Evolutionary conservation across 2,888 invertebrate genomes (phyloP).

Genomic region (Coleophora deauratella): DNA sequence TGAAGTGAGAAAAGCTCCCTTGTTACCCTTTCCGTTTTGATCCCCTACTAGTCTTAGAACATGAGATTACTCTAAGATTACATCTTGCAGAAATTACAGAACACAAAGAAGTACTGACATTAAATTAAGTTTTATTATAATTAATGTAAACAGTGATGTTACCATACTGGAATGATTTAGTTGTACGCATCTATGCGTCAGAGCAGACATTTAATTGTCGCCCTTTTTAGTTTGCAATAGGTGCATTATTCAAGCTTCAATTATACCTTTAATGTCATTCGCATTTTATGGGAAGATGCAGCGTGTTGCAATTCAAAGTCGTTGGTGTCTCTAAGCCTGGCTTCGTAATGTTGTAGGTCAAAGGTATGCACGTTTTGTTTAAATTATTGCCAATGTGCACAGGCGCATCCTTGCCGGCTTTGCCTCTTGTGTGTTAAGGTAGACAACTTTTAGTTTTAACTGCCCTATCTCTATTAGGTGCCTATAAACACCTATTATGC

Average conservation of each 20-base stretch:
- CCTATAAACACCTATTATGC: too few species aligned
- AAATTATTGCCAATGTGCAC: conserved; percentile 37
- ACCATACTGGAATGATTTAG: conserved; percentile 8
- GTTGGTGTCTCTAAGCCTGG: conserved; percentile 18
- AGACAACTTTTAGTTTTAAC: conserved; percentile 44
- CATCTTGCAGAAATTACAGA: too few species aligned
- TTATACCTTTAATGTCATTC: conserved; percentile 18
- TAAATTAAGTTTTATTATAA: too few species aligned
- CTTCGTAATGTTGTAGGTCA: conserved; percentile 37
- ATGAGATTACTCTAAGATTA: too few species aligned
- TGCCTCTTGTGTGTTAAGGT: conserved; percentile 56
- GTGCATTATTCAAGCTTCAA: conserved; percentile 7
- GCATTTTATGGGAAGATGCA: conserved; percentile 13
- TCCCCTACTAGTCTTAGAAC: too few species aligned
- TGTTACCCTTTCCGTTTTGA: too few species aligned
- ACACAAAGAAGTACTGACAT: too few species aligned
- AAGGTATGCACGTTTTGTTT: conserved; percentile 55
- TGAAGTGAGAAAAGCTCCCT: too few species aligned
- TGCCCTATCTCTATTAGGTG: too few species aligned
- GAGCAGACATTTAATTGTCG: conserved; percentile 3
- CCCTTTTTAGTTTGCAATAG: conserved; percentile 1
- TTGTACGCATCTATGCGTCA: not conserved
- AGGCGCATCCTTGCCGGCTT: conserved; percentile 37
- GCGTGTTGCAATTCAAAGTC: conserved; percentile 21
- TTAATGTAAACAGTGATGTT: not conserved